Base-by-base conservation (phyloP, 2,888 invertebrate species). In the Ptilodon capucinus region DNA sequence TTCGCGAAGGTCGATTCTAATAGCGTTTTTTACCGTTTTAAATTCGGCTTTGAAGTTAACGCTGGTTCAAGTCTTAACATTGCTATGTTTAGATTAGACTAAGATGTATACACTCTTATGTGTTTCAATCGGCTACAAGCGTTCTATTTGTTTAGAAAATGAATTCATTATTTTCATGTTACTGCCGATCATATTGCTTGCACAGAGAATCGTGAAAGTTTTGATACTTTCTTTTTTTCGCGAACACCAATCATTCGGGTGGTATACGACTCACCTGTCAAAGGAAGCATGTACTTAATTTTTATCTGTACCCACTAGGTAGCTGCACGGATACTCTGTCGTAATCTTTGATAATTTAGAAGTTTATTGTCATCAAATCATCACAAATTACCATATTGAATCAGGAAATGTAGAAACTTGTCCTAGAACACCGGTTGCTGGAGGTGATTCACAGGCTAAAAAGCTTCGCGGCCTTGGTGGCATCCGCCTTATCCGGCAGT, bases 161-260 rank as follows among this genome's bases (percentile, higher is more conserved):
- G 36, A 48, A 55, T 57, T 50, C 52, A 60, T 62, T 50, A 59
- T 58, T 60, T 59, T 46, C 60, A 62, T 60, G 54, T 65, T 57
- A 56, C 57, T 46, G 47, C 46, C 46, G 51, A 55, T 67, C 60
- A 69, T 69, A 64, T 65, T 69, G 61, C 64, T 70, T 64, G 64
- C 62, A 67, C 61, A 64, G 61, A 70, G 68, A 64, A 53, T 66
- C 63, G 83, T 73, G 82, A 83, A 82, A 83, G 84, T 73, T 56
- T n/a, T n/a, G n/a, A n/a, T 57, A 74, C 78, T 81, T 84, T 82
- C 77, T 74, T 83, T 81, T 74, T 67, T 77, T 72, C 65, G 74
- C 74, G 73, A 74, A 79, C 66, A 69, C 56, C 64, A 54, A 61
- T 64, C 68, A 69, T 74, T 74, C 64, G 78, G 77, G 68, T 57